Percentiles rank a stretch among this genome's conserved stretches.
phyloP scores from a whole-genome alignment of 2,888 invertebrate genomes.

The Cerastoderma edule region DNA sequence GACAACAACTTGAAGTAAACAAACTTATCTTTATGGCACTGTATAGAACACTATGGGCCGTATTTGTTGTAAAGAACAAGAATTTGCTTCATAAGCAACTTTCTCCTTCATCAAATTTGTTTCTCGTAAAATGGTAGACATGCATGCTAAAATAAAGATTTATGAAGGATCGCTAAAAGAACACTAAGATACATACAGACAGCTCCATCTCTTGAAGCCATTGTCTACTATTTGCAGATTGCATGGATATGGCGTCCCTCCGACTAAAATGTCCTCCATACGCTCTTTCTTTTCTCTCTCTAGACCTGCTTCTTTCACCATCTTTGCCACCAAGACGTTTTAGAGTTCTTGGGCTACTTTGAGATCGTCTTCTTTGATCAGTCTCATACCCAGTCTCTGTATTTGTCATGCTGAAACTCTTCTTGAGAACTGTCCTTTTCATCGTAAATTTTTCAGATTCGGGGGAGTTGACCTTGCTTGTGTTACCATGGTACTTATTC shows the following conservation, averaged over 20 bases:
- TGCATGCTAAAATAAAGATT: too few relatives aligned
- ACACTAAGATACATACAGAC: slow-evolving; percentile 6
- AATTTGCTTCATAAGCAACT: too few relatives aligned
- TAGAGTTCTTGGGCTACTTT: not conserved
- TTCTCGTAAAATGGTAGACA: too few relatives aligned
- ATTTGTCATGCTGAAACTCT: slow-evolving; percentile 9
- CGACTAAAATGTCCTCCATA: slow-evolving; percentile 9
- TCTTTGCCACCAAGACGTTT: not conserved
- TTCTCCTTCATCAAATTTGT: too few relatives aligned
- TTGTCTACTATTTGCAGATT: not conserved
- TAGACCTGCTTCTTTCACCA: not conserved
- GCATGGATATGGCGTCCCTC: not conserved
- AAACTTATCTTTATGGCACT: too few relatives aligned
- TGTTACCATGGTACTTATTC: slow-evolving; percentile 10
- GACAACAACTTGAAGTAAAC: too few relatives aligned
- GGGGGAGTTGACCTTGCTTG: not conserved
- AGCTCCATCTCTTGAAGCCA: slow-evolving; percentile 1
- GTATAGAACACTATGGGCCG: too few relatives aligned
- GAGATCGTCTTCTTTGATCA: not conserved
- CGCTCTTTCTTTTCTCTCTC: not conserved
- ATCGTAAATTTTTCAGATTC: not conserved
- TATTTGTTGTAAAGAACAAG: too few relatives aligned
- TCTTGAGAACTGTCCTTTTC: not conserved
- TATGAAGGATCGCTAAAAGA: too few relatives aligned
- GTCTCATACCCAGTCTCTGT: not conserved